Conservation (phyloP, 2,113 vertebrate genomes). For the Amblyornis subalaris region DNA sequence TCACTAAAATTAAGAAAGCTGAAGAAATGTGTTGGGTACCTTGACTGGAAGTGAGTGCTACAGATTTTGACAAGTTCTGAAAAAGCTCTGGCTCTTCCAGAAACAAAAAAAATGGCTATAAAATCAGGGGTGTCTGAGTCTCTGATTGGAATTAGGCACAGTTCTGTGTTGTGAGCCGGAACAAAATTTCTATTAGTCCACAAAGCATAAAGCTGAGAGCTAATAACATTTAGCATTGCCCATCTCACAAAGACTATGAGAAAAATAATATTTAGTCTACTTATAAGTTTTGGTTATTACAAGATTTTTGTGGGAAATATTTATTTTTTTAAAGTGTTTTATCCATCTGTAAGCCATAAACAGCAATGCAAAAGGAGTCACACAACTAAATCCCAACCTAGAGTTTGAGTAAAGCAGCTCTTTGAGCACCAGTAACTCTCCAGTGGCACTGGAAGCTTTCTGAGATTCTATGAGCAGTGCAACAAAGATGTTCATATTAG, state of each 20-base stretch:
- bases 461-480: neutral
- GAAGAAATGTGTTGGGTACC: neutral
- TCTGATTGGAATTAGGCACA: neutral
- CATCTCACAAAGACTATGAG: neutral
- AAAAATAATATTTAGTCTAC: neutral
- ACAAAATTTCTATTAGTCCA: neutral
- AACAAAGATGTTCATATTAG: neutral
- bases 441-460: neutral
- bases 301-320: neutral
- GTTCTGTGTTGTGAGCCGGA: neutral
- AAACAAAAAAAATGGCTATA: neutral
- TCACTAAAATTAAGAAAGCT: neutral
- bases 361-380: neutral
- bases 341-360: neutral
- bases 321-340: neutral
- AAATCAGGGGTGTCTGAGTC: neutral
- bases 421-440: neutral
- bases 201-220: neutral
- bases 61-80: neutral
- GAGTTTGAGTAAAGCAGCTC: neutral
- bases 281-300: neutral
- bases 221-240: neutral
- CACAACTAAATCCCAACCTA: neutral
- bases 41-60: neutral
- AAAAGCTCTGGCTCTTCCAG: neutral